phyloP scores from a whole-genome alignment of 2,888 invertebrate species.

The Eurytoma californica region DNA sequence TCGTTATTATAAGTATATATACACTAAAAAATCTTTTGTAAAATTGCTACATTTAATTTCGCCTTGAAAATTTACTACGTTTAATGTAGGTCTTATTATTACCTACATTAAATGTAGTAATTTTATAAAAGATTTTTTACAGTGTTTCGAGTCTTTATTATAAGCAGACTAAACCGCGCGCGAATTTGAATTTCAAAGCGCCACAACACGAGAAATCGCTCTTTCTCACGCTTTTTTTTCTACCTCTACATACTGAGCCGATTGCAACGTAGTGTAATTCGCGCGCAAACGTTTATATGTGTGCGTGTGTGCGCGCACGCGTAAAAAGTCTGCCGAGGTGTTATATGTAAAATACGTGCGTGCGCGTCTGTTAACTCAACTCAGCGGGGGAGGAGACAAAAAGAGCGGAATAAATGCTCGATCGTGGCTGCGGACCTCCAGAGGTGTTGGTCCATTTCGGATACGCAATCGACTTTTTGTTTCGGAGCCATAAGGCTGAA shows the following conservation, averaged over 20 bases:
- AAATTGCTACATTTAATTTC: too few relatives aligned
- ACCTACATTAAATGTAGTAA: too few relatives aligned
- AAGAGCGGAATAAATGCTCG: conserved; percentile 25
- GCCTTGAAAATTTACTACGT: too few relatives aligned
- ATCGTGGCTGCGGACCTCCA: not conserved
- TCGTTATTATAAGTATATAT: too few relatives aligned
- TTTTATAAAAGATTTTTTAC: too few relatives aligned
- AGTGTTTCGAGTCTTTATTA: too few relatives aligned
- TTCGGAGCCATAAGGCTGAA: too few relatives aligned
- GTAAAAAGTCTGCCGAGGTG: not conserved
- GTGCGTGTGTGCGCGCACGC: not conserved
- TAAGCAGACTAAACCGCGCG: not conserved
- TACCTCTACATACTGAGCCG: not conserved
- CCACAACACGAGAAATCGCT: too few relatives aligned
- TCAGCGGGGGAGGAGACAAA: not conserved
- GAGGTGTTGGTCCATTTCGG: too few relatives aligned
- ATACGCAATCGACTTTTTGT: too few relatives aligned
- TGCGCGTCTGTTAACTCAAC: not conserved
- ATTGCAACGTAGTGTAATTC: conserved; percentile 13
- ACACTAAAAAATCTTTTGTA: too few relatives aligned
- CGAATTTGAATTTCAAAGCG: conserved; percentile 44
- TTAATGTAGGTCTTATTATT: too few relatives aligned
- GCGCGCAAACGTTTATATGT: not conserved
- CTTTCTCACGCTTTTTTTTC: conserved; percentile 4
- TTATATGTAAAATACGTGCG: not conserved